Base-by-base conservation (phyloP, 2,797 vertebrate genomes). In the Acanthiza pusilla region DNA sequence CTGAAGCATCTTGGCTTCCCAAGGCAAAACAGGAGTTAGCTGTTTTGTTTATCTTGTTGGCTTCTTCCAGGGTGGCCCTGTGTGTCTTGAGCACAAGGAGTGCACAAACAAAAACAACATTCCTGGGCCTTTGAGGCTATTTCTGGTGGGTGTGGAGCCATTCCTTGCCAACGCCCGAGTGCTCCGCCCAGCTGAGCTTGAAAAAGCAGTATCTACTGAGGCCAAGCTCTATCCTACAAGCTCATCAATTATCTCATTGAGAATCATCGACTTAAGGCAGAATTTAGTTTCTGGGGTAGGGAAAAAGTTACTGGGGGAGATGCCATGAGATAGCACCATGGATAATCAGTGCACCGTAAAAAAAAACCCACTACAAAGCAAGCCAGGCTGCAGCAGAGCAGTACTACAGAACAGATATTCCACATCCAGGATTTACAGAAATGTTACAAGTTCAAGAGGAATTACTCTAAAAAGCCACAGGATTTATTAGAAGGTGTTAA, bases 371-470 rank as follows among this genome's bases (percentile, higher is more conserved):
- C 9, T 38, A 43, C 29, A 67, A 74, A 76, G 55, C n/a, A 79
- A 91, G 67, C 4, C 34, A 76, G 42, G 20, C 25, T 47, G 27
- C 7, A 87, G 47, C 29, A 88, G 5, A 88, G 32, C 23, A 86
- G 14, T 60, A 34, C 48, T 73, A 45, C 4, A 16, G 36, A 85
- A 51, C 13, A 75, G 13, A 65, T 71, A 61, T 83, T 73, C 54
- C 32, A 57, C 18, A 75, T 26, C 25, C 25, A 72, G 13, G 43
- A 84, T 93, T 92, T 90, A 93, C 11, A 76, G 40, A 89, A 92
- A 83, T 47, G 60, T 61, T 79, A 90, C 13, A 48, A 94, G 83
- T 79, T 96, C 60, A 95, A 88, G 45, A 93, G 16, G 20, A 96
- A 95, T 96, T 93, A 94, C 66, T 93, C 73, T 84, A 55, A 79